Conservation (phyloP, 1,140 invertebrate species). For the Heliconius hewitsoni region DNA sequence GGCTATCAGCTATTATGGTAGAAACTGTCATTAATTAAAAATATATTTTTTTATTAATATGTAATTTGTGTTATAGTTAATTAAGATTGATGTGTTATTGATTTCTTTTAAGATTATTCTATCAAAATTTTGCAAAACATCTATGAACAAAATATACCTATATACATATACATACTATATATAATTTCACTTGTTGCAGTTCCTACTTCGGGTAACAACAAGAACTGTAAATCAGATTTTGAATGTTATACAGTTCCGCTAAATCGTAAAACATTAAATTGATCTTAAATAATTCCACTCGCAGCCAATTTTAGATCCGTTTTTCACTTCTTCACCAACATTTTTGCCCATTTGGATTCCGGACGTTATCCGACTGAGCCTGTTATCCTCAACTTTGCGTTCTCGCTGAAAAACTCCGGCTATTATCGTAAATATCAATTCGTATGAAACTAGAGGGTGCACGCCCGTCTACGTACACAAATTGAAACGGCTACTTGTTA, state of each 20-base stretch:
- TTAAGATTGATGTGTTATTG: too few relatives aligned
- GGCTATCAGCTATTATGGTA: too few relatives aligned
- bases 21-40: too few relatives aligned
- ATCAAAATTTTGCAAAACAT: too few relatives aligned
- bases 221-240: background rate
- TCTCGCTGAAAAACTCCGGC: slow-evolving; percentile 71
- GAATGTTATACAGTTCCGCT: slow-evolving; percentile 23
- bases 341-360: slow-evolving; percentile 69
- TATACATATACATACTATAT: too few relatives aligned
- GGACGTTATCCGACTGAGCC: slow-evolving; percentile 64
- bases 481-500: slow-evolving; percentile 56
- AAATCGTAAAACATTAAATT: slow-evolving; percentile 60
- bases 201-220: background rate
- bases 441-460: slow-evolving; percentile 73
- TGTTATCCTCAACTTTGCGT: slow-evolving; percentile 72
- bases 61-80: too few relatives aligned
- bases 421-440: slow-evolving; percentile 78
- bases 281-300: slow-evolving; percentile 59
- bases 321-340: slow-evolving; percentile 63
- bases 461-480: slow-evolving; percentile 55
- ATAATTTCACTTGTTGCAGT: background rate
- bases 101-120: too few relatives aligned
- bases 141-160: too few relatives aligned
- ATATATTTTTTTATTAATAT: too few relatives aligned
- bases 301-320: slow-evolving; percentile 58